These are phyloP conservation scores for Oscheius sp. DNA, from an alignment of 2,888 invertebrate genomes.

Conservation along the genomic window DNA sequence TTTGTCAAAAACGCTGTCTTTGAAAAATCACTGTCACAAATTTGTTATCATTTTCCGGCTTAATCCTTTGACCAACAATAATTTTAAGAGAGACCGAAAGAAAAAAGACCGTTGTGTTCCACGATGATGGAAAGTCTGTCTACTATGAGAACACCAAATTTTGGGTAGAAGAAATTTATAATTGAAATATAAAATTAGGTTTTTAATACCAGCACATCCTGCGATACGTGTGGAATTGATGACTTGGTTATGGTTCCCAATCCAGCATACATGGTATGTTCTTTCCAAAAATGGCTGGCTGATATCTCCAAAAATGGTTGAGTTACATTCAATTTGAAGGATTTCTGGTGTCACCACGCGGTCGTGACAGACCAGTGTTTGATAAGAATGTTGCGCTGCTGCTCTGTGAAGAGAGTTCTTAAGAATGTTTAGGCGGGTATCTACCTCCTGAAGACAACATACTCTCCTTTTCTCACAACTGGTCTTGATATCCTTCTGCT, in stretches of 20 bases:
- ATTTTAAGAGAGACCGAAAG: slow-evolving; percentile 56
- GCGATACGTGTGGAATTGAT: slow-evolving; percentile 34
- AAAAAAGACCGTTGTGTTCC: slow-evolving; percentile 53
- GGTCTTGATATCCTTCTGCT: slow-evolving; percentile 36
- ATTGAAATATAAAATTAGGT: slow-evolving; percentile 29
- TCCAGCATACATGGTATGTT: slow-evolving; percentile 46
- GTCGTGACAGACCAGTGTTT: slow-evolving; percentile 4
- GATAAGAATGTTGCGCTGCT: slow-evolving; percentile 15
- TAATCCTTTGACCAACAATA: slow-evolving; percentile 3
- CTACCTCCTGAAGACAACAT: not conserved
- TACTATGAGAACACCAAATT: slow-evolving; percentile 49
- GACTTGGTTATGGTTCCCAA: slow-evolving; percentile 43
- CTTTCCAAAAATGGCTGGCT: not conserved
- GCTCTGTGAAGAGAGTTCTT: too few species aligned
- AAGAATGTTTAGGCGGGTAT: slow-evolving; percentile 1
- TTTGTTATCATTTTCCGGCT: not conserved
- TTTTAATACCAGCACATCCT: slow-evolving; percentile 40
- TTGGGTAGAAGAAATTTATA: slow-evolving; percentile 33
- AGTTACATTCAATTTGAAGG: not conserved
- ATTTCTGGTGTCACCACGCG: not conserved
- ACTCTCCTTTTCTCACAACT: not conserved
- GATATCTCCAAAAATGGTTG: not conserved
- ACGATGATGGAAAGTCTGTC: slow-evolving; percentile 45
- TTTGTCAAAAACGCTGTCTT: not conserved
- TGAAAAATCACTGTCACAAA: not conserved